Conservation (phyloP, 2,113 vertebrate genomes). For the cattle (Bos taurus) region ARS-UCD2.0 NC_037330.1:41645501-41646000, state of each 20-base stretch:
- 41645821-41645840: background rate
- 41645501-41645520: background rate
- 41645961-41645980: background rate
- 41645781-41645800: background rate
- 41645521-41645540: background rate
- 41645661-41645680: background rate
- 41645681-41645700: background rate
- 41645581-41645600: background rate
- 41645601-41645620: background rate
- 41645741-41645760: background rate
- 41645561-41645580: background rate
- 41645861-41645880: background rate
- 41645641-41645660: background rate
- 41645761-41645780: background rate
- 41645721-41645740: background rate
- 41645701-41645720: background rate
- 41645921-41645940: background rate
- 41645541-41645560: background rate
- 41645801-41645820: background rate
- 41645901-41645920: background rate
- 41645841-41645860: background rate
- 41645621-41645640: background rate
- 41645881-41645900: background rate
- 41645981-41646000: no score
- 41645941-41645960: background rate